Evolutionary conservation across 2,113 vertebrate genomes (phyloP).

Genomic region (Scytalopus superciliaris): DNA sequence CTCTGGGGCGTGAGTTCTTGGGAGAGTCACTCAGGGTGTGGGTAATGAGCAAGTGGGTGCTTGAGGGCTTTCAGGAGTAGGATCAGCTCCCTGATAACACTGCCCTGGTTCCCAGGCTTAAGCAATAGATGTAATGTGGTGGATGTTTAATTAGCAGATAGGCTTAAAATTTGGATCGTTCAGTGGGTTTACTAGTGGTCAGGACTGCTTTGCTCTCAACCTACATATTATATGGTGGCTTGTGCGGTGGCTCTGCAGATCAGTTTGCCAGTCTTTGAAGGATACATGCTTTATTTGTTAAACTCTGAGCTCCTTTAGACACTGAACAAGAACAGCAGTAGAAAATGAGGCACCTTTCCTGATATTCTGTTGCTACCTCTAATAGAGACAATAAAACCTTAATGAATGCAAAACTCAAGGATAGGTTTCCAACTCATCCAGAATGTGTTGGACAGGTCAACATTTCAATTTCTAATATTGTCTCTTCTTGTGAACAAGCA

Average conservation of each 20-base stretch:
- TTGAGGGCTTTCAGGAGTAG: constrained; percentile 27
- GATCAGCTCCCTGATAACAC: constrained; percentile 22
- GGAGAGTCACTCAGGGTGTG: constrained; percentile 30
- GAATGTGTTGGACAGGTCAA: not conserved
- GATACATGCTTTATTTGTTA: not conserved
- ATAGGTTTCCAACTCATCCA: not conserved
- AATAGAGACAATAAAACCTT: not conserved
- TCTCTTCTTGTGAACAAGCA: not conserved
- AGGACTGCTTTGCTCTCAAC: not conserved
- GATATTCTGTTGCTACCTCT: not conserved
- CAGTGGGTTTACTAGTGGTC: not conserved
- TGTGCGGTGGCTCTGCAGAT: not conserved
- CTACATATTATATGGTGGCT: not conserved
- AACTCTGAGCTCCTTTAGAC: not conserved
- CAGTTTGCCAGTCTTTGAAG: not conserved
- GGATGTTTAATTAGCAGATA: not conserved
- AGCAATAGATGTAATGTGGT: not conserved
- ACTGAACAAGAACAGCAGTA: not conserved
- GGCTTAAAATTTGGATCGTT: not conserved
- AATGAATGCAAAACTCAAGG: not conserved
- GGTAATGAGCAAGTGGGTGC: constrained; percentile 12
- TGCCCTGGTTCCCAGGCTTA: constrained; percentile 4
- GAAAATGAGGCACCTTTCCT: not conserved
- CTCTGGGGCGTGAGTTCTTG: not conserved
- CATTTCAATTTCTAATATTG: not conserved